phyloP scores from a whole-genome alignment of 2,113 vertebrate genomes.

The Ceuthmochares aereus region DNA sequence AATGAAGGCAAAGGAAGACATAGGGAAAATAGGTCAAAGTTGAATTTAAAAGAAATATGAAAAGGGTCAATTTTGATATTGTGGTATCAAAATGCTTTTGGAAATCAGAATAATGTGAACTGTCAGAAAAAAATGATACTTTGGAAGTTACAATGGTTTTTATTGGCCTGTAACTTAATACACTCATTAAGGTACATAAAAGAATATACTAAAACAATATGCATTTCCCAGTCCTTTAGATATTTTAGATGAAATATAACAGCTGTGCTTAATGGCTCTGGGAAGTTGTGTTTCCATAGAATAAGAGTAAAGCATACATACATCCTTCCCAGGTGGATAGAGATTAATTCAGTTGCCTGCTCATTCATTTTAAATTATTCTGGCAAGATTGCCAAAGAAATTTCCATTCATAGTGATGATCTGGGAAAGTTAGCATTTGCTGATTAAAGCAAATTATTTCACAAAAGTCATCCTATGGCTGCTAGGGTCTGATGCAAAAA shows the following conservation, averaged over 20 bases:
- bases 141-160: background rate
- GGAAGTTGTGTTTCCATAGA: background rate
- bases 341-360: background rate
- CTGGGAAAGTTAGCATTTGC: background rate
- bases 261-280: background rate
- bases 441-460: background rate
- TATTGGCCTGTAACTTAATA: background rate
- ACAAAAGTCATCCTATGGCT: background rate
- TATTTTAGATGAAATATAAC: background rate
- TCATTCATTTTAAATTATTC: background rate
- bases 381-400: background rate
- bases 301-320: background rate
- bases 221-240: background rate
- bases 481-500: background rate
- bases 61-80: background rate
- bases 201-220: background rate
- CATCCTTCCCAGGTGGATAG: background rate
- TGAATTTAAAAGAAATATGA: background rate
- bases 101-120: background rate
- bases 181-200: background rate
- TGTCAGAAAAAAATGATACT: background rate
- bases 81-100: background rate
- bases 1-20: background rate
- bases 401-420: background rate
- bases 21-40: conserved; percentile 18